Evolutionary conservation across 2,888 invertebrate genomes (phyloP), one percentile per base, ranked within the genome.

Genomic region (Steromphala cineraria): DNA sequence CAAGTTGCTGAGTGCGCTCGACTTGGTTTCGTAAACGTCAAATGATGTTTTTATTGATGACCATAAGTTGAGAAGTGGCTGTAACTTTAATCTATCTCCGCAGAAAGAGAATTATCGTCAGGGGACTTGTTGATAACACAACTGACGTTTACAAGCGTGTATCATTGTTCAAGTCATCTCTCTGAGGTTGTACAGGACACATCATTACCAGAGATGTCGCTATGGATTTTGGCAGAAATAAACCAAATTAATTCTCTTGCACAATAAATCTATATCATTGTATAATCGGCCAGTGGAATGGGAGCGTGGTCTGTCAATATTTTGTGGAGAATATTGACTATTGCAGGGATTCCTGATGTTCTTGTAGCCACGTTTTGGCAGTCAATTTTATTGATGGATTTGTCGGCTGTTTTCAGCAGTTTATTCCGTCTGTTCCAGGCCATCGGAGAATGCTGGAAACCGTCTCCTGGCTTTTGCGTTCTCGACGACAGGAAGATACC

Each of bases 241-340:
- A 76, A 56, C 71, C 62, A 67, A 84, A 82, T 85, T 85, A 79
- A 83, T 85, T 81, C 84, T 81, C 83, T 84, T 79, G 71, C 81
- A 83, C 79, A 81, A 84, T 84, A 82, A 85, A 89, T 89, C 88
- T 85, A 88, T 88, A 83, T 83, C 80, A 83, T 89, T 87, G 87
- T 87, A 85, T 87, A 88, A 88, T 87, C 86, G 19, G 55, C 17
- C 17, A 15, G 8, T 55, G 24, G 53, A 75, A 75, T n/a, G 82
- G 75, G 79, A 75, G 83, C 82, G 78, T 82, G 83, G 81, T 15
- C 75, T 85, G 86, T 89, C 89, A 89, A 89, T 89, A 89, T 87
- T 89, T 89, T 87, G 87, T 87, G 86, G 85, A 84, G 84, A 87
- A 86, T 89, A 89, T 90, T 88, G 88, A 88, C 87, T 87, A 85